A percentile compares a stretch with the other conserved stretches of the same genome.
phyloP scores from a whole-genome alignment of 2,888 invertebrate genomes.

The Rhagium mordax region DNA sequence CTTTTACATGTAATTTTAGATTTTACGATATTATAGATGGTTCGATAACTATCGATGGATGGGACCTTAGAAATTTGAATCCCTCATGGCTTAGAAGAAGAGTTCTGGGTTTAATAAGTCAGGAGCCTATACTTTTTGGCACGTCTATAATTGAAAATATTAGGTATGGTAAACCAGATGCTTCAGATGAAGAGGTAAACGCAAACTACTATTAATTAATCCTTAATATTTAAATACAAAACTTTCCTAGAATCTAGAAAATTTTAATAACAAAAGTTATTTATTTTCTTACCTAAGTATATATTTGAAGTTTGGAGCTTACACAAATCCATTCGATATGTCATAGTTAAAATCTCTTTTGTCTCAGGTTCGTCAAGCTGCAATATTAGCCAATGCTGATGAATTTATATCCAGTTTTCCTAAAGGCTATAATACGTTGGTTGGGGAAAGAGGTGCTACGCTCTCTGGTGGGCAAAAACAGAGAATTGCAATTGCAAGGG shows the following conservation, averaged over 20 bases:
- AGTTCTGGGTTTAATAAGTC: conserved; percentile 90
- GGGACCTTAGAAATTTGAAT: conserved; percentile 80
- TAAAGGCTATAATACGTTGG: conserved; percentile 85
- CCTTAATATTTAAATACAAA: no score
- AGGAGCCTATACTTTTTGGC: conserved; percentile 95
- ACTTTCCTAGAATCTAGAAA: no score
- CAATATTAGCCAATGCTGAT: conserved; percentile 91
- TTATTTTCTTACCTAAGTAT: no score
- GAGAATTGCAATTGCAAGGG: conserved; percentile 94
- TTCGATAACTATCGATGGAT: conserved; percentile 82
- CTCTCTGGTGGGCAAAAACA: conserved; percentile 97
- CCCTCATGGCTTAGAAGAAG: conserved; percentile 89
- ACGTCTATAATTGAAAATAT: conserved; percentile 95
- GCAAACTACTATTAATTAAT: no score
- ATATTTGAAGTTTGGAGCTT: no score
- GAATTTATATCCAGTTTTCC: conserved; percentile 90
- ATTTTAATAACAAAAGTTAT: no score
- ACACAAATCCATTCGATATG: no score
- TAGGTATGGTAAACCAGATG: conserved; percentile 85
- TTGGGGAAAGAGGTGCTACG: conserved; percentile 93
- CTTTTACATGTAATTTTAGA: conserved; percentile 67
- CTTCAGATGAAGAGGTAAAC: conserved; percentile 78
- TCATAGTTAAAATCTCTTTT: not conserved
- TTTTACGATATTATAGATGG: conserved; percentile 88
- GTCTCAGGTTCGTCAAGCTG: conserved; percentile 82